These are phyloP conservation scores for Psittacula derbiana DNA, from an alignment of 2,797 vertebrate species.

Conservation along the genomic window DNA sequence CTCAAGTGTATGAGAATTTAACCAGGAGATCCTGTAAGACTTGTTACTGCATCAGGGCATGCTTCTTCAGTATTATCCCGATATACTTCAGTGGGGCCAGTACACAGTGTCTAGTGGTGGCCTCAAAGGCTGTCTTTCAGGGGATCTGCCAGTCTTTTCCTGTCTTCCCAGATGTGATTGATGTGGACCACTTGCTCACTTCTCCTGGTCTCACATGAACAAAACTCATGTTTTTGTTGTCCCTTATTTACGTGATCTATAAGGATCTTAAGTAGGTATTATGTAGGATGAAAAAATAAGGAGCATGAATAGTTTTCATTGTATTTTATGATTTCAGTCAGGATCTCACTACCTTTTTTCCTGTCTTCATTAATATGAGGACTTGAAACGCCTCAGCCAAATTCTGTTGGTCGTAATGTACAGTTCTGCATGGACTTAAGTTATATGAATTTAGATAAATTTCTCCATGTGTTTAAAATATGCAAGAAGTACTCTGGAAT, in stretches of 20 bases:
- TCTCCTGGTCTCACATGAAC: accelerated
- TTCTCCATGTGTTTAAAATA: background rate
- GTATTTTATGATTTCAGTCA: background rate
- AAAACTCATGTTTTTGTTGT: background rate
- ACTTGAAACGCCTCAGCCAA: background rate
- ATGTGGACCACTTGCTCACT: background rate
- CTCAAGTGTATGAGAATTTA: background rate
- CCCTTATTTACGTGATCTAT: background rate
- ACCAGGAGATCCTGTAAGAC: background rate
- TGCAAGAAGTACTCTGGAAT: background rate
- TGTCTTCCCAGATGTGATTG: background rate
- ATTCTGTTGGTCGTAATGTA: background rate
- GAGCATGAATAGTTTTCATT: background rate
- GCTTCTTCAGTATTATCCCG: background rate
- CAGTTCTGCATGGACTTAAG: background rate
- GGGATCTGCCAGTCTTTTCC: accelerated
- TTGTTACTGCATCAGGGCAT: background rate
- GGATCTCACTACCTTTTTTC: background rate
- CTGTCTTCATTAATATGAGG: background rate
- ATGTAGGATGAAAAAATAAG: accelerated
- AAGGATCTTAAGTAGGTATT: background rate
- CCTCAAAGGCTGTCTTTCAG: background rate
- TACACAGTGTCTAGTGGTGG: accelerated
- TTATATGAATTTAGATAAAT: background rate
- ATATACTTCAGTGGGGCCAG: background rate